Evolutionary conservation across 2,797 vertebrate species (phyloP).

Genomic region (Spinibarbus caldwelli): DNA sequence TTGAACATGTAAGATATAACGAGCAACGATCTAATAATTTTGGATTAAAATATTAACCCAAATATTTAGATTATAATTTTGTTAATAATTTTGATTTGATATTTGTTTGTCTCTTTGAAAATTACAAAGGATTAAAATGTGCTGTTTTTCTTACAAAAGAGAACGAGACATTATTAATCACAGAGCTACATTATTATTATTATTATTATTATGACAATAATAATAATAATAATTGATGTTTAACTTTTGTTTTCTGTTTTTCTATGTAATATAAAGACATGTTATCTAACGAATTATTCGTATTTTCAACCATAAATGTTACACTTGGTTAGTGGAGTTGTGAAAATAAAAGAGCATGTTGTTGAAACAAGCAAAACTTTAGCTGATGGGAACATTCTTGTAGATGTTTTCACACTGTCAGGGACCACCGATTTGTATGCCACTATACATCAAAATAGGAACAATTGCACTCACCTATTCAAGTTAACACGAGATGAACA

Average conservation of each 20-base stretch:
- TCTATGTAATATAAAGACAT: background rate
- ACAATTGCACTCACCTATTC: too few species aligned
- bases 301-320: background rate
- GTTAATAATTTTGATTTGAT: background rate
- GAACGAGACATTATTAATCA: background rate
- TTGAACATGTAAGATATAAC: background rate
- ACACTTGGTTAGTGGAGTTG: background rate
- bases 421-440: conserved; percentile 13
- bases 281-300: background rate
- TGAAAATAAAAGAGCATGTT: background rate
- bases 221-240: conserved; percentile 1
- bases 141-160: background rate
- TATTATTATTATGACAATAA: background rate
- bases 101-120: background rate
- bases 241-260: background rate
- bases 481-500: background rate
- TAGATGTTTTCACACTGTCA: conserved; percentile 22
- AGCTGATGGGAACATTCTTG: conserved; percentile 18
- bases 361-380: conserved; percentile 23
- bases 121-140: background rate
- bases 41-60: background rate
- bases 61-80: background rate
- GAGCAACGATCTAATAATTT: background rate
- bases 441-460: background rate
- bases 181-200: background rate